Percentiles rank a stretch among this genome's conserved stretches.
Conservation (phyloP, 1,140 invertebrate genomes). For the Stegodyphus mimosarum region DNA sequence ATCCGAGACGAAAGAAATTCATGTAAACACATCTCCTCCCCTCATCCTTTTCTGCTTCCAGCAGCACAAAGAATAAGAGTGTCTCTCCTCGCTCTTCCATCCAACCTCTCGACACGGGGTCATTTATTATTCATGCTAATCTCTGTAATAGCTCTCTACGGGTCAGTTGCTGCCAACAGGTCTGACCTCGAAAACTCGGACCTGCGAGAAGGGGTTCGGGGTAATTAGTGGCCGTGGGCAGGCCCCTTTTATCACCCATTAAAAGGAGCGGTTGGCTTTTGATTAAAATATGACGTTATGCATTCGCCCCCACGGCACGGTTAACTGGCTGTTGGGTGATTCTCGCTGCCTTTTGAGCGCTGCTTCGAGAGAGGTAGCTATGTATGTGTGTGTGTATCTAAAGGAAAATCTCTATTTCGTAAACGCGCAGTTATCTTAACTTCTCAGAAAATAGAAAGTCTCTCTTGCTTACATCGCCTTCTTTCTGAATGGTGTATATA, state of each 20-base stretch:
- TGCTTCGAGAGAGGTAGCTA: too few species aligned
- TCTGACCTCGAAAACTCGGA: conserved; percentile 24
- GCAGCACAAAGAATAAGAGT: neutral
- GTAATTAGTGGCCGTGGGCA: conserved; percentile 47
- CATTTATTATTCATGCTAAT: conserved; percentile 61
- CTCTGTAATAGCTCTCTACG: conserved; percentile 53
- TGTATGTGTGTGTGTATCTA: too few species aligned
- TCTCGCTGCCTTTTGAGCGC: too few species aligned
- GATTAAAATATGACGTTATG: conserved; percentile 23
- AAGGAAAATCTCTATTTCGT: too few species aligned
- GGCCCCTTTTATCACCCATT: conserved; percentile 45
- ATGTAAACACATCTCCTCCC: conserved; percentile 12
- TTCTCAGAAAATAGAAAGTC: too few species aligned
- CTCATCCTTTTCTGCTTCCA: neutral
- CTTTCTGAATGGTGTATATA: too few species aligned
- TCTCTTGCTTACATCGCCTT: too few species aligned
- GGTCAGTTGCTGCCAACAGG: conserved; percentile 49
- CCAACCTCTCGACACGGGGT: conserved; percentile 15
- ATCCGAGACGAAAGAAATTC: conserved; percentile 30
- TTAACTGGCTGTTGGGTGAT: too few species aligned
- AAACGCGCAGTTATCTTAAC: too few species aligned
- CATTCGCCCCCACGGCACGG: neutral
- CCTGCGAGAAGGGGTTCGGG: conserved; percentile 6
- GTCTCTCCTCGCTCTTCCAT: neutral
- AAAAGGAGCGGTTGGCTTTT: conserved; percentile 14